Evolutionary conservation across 1,140 invertebrate genomes (phyloP), one percentile per base, ranked within the genome.

Genomic region (Meloidogyne hapla): DNA sequence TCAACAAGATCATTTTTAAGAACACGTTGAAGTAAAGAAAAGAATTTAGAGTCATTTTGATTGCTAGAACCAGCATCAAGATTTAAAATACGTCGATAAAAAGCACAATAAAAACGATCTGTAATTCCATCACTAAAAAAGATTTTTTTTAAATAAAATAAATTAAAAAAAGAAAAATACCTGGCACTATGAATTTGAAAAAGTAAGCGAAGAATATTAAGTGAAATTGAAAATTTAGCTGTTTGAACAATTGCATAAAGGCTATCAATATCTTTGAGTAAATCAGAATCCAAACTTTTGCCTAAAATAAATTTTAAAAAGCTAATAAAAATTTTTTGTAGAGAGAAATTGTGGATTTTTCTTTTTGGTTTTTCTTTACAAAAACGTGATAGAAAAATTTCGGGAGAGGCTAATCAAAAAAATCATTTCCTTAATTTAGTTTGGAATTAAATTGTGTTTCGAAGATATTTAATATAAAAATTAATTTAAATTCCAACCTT

Each of bases 191-290:
- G 90, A 74, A 95, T 91, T 86, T 96, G 94, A 82, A 92, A 92
- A 1, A 99, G 88, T 75, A 99, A 89, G 77, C 91, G 92, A 0
- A 98, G 87, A 0, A 94, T 93, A 85, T 95, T 94, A 12, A 98
- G 87, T 26, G 93, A 91, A 1, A 94, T 92, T 81, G 92, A 92
- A 77, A 95, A 92, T 38, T 82, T 82, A 72, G 88, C 88, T 23
- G 87, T 91, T 90, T 98, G 94, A 0, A 97, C 93, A 23, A 98
- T 89, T 83, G 92, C 92, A 87, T 95, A 96, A 67, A 98, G 89
- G 0, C 93, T 93, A 82, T 94, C 91, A 61, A 93, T 89, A 83
- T 95, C 92, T 48, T 91, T 89, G 1, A 89, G 84, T 12, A 94
- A 80, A 26, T 87, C 85, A 61, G 88, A 83, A 3, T 90, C 88